Percentiles rank a stretch among this genome's conserved stretches.
Evolutionary conservation across 92 coral and sea anemone genomes (phyloP).

Genomic region (Epizoanthus scotinus): DNA sequence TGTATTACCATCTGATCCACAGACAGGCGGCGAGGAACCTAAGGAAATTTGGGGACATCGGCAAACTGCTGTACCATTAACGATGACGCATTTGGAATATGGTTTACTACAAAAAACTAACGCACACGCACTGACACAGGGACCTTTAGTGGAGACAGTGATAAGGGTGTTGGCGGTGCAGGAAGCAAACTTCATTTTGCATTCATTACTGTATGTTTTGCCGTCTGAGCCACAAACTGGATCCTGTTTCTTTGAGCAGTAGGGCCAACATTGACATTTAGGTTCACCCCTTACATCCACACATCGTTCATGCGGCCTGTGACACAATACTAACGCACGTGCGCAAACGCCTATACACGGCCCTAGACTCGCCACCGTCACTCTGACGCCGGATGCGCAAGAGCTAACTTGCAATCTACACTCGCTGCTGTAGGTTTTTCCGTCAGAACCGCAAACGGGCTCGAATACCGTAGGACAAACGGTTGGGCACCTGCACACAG

Average conservation of each 20-base stretch:
- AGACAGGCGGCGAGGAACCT: background rate
- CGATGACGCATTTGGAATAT: constrained; percentile 5
- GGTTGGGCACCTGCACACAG: background rate
- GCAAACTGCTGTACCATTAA: background rate
- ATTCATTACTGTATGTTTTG: background rate
- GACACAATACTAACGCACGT: background rate
- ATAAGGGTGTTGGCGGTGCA: background rate
- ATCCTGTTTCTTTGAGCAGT: background rate
- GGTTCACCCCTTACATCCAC: background rate
- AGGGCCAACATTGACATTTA: background rate
- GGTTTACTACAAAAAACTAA: background rate
- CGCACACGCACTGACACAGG: background rate
- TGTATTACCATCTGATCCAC: constrained; percentile 16
- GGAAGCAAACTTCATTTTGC: background rate
- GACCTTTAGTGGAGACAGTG: background rate
- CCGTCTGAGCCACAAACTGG: constrained; percentile 16
- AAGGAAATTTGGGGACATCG: background rate
- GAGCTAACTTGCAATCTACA: background rate
- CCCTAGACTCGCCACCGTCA: background rate
- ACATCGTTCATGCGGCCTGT: background rate
- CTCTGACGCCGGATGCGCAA: background rate
- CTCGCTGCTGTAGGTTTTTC: constrained; percentile 1
- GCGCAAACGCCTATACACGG: background rate
- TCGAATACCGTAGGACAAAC: background rate
- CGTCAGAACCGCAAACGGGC: constrained; percentile 24